Percentiles rank a stretch among this genome's conserved stretches.
These are phyloP conservation scores for Mirza zaza DNA, from an alignment of 2,113 vertebrate genomes.

Conservation along the genomic window DNA sequence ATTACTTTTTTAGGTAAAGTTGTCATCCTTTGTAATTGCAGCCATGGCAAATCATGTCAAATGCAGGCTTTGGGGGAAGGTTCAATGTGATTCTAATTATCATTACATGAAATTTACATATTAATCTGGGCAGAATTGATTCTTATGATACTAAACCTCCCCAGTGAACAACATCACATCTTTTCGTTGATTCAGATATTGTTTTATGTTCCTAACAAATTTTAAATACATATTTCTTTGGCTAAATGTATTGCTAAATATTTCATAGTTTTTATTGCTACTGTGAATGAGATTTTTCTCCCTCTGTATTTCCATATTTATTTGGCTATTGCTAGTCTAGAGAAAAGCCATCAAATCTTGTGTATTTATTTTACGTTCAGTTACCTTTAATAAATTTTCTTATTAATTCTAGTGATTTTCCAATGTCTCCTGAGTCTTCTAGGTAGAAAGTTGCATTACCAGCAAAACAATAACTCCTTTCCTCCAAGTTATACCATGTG, in stretches of 20 bases:
- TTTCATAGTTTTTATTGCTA: background rate
- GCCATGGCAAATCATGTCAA: background rate
- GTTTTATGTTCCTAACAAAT: background rate
- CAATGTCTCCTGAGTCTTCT: background rate
- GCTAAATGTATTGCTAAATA: background rate
- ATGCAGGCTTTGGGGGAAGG: background rate
- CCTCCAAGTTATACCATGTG: background rate
- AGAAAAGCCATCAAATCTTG: background rate
- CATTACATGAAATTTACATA: background rate
- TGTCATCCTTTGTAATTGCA: background rate
- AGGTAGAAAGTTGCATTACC: background rate
- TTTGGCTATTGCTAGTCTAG: background rate
- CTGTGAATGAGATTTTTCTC: background rate
- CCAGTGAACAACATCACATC: background rate
- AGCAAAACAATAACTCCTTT: background rate
- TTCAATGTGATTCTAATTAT: background rate
- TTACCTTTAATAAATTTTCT: constrained; percentile 4
- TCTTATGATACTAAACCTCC: constrained; percentile 10
- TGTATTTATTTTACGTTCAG: background rate
- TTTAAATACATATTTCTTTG: background rate
- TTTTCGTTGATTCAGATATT: constrained; percentile 28
- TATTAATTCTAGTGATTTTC: constrained; percentile 16
- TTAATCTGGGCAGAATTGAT: constrained; percentile 23
- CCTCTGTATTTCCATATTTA: background rate
- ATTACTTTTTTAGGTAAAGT: background rate